Conservation (phyloP, 2,113 vertebrate genomes). For the Phaethornis superciliosus region DNA sequence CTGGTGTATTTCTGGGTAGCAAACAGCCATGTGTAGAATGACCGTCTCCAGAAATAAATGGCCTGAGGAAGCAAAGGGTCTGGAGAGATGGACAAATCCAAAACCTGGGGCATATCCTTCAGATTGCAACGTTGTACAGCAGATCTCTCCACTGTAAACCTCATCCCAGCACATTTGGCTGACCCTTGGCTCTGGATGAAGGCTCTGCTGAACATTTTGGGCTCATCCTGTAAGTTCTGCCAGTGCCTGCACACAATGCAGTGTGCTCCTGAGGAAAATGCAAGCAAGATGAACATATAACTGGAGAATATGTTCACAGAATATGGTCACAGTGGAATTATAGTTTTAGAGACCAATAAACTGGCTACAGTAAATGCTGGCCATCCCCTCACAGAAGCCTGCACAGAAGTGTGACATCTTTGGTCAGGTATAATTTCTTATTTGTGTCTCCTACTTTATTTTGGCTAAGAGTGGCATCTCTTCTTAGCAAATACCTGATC, state of each 20-base stretch:
- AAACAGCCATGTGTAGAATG: neutral
- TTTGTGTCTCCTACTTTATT: neutral
- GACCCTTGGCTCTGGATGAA: fast-evolving
- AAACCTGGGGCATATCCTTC: neutral
- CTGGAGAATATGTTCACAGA: neutral
- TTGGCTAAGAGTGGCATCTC: neutral
- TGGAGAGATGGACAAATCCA: neutral
- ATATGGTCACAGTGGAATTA: neutral
- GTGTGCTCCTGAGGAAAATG: neutral
- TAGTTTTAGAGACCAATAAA: neutral
- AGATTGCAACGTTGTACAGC: neutral
- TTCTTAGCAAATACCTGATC: neutral
- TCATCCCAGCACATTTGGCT: fast-evolving
- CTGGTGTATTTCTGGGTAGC: neutral
- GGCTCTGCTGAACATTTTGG: neutral
- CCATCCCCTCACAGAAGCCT: neutral
- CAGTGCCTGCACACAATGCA: neutral
- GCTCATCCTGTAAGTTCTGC: neutral
- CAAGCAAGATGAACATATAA: neutral
- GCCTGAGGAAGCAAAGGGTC: neutral
- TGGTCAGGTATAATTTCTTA: neutral
- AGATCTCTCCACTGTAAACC: neutral
- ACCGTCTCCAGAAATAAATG: neutral
- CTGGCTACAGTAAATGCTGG: neutral
- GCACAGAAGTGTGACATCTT: neutral